Conservation (phyloP, 2,888 invertebrate genomes). For the Epinotia bilunana region DNA sequence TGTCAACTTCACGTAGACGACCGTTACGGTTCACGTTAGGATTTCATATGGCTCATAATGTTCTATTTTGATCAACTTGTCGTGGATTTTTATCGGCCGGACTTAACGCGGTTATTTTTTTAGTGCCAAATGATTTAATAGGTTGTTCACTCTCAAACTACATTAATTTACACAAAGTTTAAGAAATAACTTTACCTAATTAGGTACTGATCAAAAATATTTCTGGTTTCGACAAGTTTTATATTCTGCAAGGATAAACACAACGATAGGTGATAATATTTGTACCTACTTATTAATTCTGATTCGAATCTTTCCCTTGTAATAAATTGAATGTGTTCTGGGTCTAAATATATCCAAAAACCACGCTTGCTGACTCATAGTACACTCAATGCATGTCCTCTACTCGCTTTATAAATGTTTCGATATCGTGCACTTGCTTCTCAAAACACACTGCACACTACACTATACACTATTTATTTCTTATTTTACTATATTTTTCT, state of each 20-base stretch:
- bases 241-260: background rate
- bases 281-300: background rate
- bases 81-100: background rate
- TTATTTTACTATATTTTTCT: constrained; percentile 11
- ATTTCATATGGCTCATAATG: constrained; percentile 1
- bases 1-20: background rate
- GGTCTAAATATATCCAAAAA: background rate
- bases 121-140: background rate
- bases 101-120: background rate
- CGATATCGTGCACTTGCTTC: constrained; percentile 44
- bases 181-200: too few relatives aligned
- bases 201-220: too few relatives aligned
- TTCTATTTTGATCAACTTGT: constrained; percentile 1
- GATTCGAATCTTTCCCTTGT: background rate
- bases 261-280: background rate
- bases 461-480: constrained; percentile 31
- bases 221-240: too few relatives aligned
- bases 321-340: background rate
- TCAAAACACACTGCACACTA: constrained; percentile 37
- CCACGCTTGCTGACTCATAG: constrained; percentile 24
- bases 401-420: constrained; percentile 42
- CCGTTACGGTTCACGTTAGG: background rate
- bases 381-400: constrained; percentile 29
- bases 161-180: too few relatives aligned
- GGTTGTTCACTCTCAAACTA: background rate